Evolutionary conservation across 2,888 invertebrate genomes (phyloP), one percentile per base, ranked within the genome.

Genomic region (Nephrotoma flavescens): DNA sequence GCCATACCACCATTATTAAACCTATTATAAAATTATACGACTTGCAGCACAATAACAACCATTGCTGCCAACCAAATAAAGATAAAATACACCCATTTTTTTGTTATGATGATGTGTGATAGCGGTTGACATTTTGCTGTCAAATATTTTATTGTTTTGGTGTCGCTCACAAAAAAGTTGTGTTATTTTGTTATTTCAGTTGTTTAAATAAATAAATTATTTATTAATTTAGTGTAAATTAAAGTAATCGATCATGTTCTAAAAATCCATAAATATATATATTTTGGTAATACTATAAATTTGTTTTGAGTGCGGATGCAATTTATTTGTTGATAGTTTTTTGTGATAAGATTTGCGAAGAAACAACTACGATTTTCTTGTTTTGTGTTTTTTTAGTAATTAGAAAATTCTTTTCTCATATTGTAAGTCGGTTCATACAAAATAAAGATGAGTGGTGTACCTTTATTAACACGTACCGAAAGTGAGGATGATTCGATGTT

Each of bases 401-500:
- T 84, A 15, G 4, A 42, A 83, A 47, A 47, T 47, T 47, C n/a
- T 3, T n/a, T 42, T n/a, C 15, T 31, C 19, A 19, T 86, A 31
- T 42, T 12, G 12, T 85, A 41, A n/a, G 7, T 47, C 1, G 12
- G n/a, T 12, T 12, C 0, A 12, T 12, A 47, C 12, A 15, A 19
- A 86, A 86, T 31, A 31, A 89, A 87, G 88, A 91, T 91, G 91
- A 88, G 88, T 57, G 88, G 88, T 88, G 90, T 89, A 47, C 90
- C 89, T 88, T 88, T 91, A 86, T 88, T 91, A 86, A 89, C 91
- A 86, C 90, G 91, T 42, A 89, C 90, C 19, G 89, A 90, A 88
- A 90, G 90, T 88, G 90, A 91, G 87, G 91, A 91, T 87, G 89
- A 90, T 86, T 86, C 88, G 71, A 83, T 88, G 87, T 93, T 93